Percentiles rank a stretch among this genome's conserved stretches.
These are phyloP conservation scores for Pachymerium ferrugineum DNA, from an alignment of 2,888 invertebrate genomes.

Conservation along the genomic window DNA sequence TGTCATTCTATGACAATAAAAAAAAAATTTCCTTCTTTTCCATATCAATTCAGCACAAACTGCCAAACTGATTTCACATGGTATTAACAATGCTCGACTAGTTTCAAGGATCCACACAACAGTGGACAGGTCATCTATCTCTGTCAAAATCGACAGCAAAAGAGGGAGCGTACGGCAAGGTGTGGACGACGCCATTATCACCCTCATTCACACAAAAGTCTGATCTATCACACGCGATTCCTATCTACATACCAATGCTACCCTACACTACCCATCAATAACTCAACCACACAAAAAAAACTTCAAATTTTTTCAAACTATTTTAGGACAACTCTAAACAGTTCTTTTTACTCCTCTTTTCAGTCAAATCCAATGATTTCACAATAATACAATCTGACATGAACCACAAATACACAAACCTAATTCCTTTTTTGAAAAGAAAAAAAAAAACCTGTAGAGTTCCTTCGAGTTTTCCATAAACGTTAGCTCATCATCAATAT, in stretches of 20 bases:
- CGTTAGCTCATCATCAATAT: background rate
- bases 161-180: background rate
- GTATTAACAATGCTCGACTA: background rate
- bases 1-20: background rate
- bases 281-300: too few relatives aligned
- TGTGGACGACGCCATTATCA: background rate
- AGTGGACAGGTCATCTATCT: background rate
- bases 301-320: too few relatives aligned
- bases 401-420: too few relatives aligned
- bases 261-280: too few relatives aligned
- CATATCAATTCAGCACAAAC: background rate
- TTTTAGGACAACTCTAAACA: too few relatives aligned
- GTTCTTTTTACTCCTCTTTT: too few relatives aligned
- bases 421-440: background rate
- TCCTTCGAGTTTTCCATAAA: background rate
- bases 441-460: too few relatives aligned
- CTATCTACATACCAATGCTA: background rate
- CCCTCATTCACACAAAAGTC: background rate
- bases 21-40: background rate
- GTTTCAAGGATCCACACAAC: background rate
- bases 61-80: background rate
- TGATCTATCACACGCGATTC: background rate
- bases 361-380: too few relatives aligned
- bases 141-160: background rate
- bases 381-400: too few relatives aligned